Evolutionary conservation across 2,113 vertebrate genomes (phyloP).

Genomic region (Gymnarchus niloticus): DNA sequence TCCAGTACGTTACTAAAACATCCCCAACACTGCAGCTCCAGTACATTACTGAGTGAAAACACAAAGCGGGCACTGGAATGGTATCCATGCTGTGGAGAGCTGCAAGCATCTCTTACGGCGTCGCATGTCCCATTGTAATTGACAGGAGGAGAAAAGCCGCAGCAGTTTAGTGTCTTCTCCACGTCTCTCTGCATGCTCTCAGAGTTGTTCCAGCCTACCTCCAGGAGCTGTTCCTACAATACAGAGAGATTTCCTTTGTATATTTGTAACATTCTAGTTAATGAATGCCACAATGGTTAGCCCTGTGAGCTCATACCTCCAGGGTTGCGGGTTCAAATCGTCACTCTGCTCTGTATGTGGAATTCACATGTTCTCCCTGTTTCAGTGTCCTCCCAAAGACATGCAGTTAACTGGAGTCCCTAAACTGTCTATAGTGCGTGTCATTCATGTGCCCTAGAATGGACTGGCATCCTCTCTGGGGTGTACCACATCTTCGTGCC

Average conservation of each 20-base stretch:
- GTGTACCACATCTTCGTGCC: no score
- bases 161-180: constrained; percentile 86
- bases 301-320: no score
- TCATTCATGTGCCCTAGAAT: no score
- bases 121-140: constrained; percentile 63
- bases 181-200: constrained; percentile 72
- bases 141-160: constrained; percentile 69
- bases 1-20: neutral
- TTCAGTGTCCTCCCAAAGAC: no score
- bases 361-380: no score
- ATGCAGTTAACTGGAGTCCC: no score
- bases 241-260: neutral
- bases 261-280: neutral
- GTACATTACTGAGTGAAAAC: neutral
- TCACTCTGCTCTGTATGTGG: no score
- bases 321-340: no score
- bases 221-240: constrained; percentile 77
- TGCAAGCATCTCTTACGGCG: constrained; percentile 68
- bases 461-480: no score
- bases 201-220: constrained; percentile 90
- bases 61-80: neutral
- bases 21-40: neutral
- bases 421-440: no score
- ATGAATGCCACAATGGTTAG: no score
- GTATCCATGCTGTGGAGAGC: neutral